Percentiles rank a stretch among this genome's conserved stretches.
These are phyloP conservation scores for Mythimna albipuncta DNA, from an alignment of 2,888 invertebrate species.

Conservation along the genomic window DNA sequence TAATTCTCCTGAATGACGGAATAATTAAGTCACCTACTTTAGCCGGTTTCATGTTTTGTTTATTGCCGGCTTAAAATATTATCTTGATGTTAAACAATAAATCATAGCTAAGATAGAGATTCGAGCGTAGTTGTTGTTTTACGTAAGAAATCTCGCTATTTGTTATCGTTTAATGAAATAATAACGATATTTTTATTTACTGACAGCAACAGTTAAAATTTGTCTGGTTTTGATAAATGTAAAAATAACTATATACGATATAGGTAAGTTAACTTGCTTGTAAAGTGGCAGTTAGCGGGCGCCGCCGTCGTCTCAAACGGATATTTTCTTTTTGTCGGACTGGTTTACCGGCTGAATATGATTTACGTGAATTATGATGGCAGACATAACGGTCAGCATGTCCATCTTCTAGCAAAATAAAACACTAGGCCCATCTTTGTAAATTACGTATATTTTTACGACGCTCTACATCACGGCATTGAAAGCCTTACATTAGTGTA, in stretches of 20 bases:
- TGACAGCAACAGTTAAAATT: conserved; percentile 17
- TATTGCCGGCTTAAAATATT: conserved; percentile 78
- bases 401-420: conserved; percentile 62
- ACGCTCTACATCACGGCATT: conserved; percentile 62
- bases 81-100: conserved; percentile 76
- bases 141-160: conserved; percentile 36
- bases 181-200: conserved; percentile 40
- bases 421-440: conserved; percentile 57
- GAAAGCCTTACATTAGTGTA: conserved; percentile 66
- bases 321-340: conserved; percentile 74
- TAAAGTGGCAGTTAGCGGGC: conserved; percentile 58
- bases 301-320: conserved; percentile 41
- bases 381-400: conserved; percentile 71
- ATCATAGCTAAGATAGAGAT: conserved; percentile 79
- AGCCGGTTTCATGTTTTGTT: conserved; percentile 76
- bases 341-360: conserved; percentile 71
- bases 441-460: conserved; percentile 67
- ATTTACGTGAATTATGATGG: conserved; percentile 76
- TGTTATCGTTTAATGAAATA: conserved; percentile 37
- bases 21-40: conserved; percentile 82
- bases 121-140: conserved; percentile 69
- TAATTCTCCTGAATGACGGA: conserved; percentile 76
- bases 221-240: conserved; percentile 33
- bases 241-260: conserved; percentile 22
- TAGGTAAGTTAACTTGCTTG: conserved; percentile 40